Evolutionary conservation across 2,113 vertebrate genomes (phyloP).

Genomic region (pig (Sus scrofa)): DNA sequence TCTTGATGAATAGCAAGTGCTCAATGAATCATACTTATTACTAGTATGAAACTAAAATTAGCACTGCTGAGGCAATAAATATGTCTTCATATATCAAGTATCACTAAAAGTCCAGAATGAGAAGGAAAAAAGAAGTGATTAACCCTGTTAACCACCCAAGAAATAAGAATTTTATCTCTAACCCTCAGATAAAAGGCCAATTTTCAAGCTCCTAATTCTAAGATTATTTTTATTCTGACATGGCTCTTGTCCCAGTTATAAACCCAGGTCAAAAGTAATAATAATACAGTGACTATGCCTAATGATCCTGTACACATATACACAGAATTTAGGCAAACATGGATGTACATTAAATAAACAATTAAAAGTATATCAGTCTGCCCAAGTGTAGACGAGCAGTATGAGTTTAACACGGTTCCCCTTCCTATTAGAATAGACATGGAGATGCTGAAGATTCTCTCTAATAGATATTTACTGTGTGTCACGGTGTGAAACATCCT

Average conservation of each 20-base stretch:
- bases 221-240: conserved; percentile 48
- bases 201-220: conserved; percentile 44
- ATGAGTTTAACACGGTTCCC: neutral
- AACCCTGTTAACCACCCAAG: neutral
- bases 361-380: conserved; percentile 47
- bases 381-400: neutral
- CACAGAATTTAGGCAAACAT: conserved; percentile 9
- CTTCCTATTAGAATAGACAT: conserved; percentile 22
- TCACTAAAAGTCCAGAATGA: neutral
- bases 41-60: conserved; percentile 19
- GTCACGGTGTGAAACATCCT: conserved; percentile 30
- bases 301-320: neutral
- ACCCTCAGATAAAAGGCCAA: neutral
- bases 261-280: conserved; percentile 54
- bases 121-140: neutral
- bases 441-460: neutral
- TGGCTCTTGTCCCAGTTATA: neutral
- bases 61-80: neutral
- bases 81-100: neutral
- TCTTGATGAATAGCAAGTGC: neutral
- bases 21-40: neutral
- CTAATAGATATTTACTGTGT: conserved; percentile 62
- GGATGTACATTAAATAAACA: conserved; percentile 36
- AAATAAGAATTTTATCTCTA: conserved; percentile 39
- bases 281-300: neutral